Base-by-base conservation (phyloP, 2,888 invertebrate genomes). In the Pristionchus maxplancki region DNA sequence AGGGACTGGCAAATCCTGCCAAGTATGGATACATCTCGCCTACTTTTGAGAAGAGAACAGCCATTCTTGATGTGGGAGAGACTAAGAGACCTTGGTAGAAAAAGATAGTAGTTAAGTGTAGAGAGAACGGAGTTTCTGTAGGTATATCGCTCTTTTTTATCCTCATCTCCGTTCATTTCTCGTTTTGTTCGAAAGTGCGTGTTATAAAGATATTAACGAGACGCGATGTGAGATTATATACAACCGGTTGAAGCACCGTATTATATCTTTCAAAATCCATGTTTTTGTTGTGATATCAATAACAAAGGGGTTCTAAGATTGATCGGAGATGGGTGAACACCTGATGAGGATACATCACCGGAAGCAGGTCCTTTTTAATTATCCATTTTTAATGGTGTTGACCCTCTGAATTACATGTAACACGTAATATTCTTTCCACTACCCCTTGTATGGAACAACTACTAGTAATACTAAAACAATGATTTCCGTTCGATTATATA, bases 1-100 rank as follows among this genome's bases (percentile, higher is more conserved):
- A 31, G 87, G 91, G 90, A 50, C 37, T 89, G 48, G 83, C 87
- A 67, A 88, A 90, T 81, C 89, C 90, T 31, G 89, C 89, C 74
- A 91, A 91, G 74, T 50, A 90, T 67, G 85, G 81, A 71, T 91
- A 91, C 89, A 91, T 89, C 89, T 90, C 91, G 6, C 93, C 93
- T 64, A 91, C 91, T 37, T 94, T 92, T 90, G 90, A 91, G 88
- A 93, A 93, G 91, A 91, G 94, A 89, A 92, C 92, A 28, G 91
- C 93, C 28, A 89, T 89, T 67, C 90, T 93, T 58, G 93, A 93
- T 81, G 90, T 93, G 82, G 93, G 93, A 89, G 91, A 90, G 89
- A 91, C 93, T 58, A 89, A 90, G 50, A 90, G 93, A 85, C 93
- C 93, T 67, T 93, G 93, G 92, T 93, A 90, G 90, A 90, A 9